A percentile compares a stretch with the other conserved stretches of the same genome.
phyloP scores from a whole-genome alignment of 2,113 vertebrate species.

The Pterophyllum scalare region DNA sequence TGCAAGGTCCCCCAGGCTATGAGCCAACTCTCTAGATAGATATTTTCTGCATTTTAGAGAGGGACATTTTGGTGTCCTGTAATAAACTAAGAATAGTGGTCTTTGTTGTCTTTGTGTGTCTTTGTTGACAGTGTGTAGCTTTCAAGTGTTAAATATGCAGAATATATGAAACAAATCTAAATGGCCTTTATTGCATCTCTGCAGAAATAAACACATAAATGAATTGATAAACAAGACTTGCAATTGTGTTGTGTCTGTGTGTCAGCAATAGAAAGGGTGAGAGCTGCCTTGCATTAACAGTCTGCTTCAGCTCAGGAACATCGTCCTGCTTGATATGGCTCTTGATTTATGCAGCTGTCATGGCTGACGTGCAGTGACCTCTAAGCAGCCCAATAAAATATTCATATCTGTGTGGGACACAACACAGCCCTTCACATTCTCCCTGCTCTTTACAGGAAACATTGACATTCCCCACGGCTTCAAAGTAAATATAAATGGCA shows the following conservation, averaged over 20 bases:
- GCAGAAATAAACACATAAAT: neutral
- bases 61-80: neutral
- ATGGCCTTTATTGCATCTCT: neutral
- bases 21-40: neutral
- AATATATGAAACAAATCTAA: neutral
- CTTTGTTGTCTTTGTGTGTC: too few species aligned
- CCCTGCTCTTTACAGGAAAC: conserved; percentile 17
- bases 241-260: conserved; percentile 8
- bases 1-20: neutral
- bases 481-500: neutral
- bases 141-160: neutral
- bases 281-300: conserved; percentile 34
- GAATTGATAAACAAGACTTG: conserved; percentile 18
- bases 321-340: conserved; percentile 42
- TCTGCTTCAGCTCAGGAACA: conserved; percentile 47
- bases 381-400: conserved; percentile 59
- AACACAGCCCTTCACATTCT: neutral
- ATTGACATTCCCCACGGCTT: neutral
- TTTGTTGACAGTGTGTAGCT: neutral
- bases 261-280: conserved; percentile 19
- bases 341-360: conserved; percentile 65
- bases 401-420: conserved; percentile 55
- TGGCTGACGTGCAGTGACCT: conserved; percentile 54
- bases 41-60: fast-evolving
- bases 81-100: neutral